Conservation (phyloP, 2,113 vertebrate genomes). For the Melanerpes formicivorus region DNA sequence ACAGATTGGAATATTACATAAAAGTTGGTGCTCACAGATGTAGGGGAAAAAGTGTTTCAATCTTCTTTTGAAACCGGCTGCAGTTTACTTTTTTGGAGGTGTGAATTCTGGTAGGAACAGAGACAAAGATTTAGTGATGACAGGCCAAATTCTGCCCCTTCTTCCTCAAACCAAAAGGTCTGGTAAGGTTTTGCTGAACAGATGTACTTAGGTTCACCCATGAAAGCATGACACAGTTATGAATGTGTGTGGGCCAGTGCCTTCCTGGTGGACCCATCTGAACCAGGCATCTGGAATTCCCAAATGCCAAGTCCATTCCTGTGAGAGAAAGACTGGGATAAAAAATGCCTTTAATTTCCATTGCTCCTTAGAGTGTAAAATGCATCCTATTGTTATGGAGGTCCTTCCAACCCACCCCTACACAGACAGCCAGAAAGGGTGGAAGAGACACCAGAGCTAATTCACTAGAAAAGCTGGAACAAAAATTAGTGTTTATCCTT, state of each 20-base stretch:
- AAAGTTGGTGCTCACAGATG: not conserved
- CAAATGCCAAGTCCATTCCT: not conserved
- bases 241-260: not conserved
- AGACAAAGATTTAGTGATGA: not conserved
- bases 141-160: not conserved
- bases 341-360: not conserved
- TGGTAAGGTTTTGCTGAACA: not conserved
- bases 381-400: not conserved
- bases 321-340: not conserved
- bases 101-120: not conserved
- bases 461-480: not conserved
- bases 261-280: not conserved
- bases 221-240: not conserved
- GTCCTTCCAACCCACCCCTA: not conserved
- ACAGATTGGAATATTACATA: not conserved
- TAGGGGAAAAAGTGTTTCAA: not conserved
- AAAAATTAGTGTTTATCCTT: not conserved
- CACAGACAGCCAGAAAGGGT: not conserved
- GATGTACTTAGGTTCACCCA: accelerated
- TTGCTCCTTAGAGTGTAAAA: not conserved
- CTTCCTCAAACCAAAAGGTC: not conserved
- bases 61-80: not conserved
- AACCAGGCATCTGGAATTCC: not conserved
- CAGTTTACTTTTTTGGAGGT: not conserved
- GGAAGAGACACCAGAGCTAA: not conserved